phyloP scores from a whole-genome alignment of 2,888 invertebrate genomes.

The Papilio demoleus region DNA sequence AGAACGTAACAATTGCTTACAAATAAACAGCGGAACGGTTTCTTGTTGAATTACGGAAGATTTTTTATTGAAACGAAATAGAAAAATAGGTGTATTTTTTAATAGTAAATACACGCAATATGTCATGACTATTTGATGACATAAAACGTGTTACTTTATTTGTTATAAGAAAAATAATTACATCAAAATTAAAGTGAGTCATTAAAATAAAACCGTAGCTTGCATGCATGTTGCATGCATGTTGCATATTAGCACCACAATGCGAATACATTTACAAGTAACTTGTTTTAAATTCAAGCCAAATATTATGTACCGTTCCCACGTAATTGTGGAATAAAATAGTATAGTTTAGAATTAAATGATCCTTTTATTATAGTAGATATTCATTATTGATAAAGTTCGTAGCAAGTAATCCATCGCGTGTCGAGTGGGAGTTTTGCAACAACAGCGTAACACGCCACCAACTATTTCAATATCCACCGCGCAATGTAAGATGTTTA shows the following conservation, averaged over 20 bases:
- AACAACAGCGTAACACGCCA: slow-evolving; percentile 6
- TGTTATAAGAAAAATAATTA: neutral
- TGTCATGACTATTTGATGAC: neutral
- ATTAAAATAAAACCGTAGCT: too few relatives aligned
- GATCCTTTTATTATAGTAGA: neutral
- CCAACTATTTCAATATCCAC: slow-evolving; percentile 25
- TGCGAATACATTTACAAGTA: too few relatives aligned
- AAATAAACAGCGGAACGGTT: slow-evolving; percentile 15
- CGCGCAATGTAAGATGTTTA: slow-evolving; percentile 27
- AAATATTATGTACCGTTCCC: too few relatives aligned
- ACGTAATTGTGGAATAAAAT: too few relatives aligned
- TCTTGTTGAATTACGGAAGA: slow-evolving; percentile 5
- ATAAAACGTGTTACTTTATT: neutral
- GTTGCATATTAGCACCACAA: too few relatives aligned
- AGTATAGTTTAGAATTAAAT: too few relatives aligned
- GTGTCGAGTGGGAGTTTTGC: neutral
- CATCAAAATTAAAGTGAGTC: neutral
- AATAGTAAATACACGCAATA: neutral
- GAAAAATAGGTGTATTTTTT: neutral
- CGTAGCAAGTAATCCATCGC: slow-evolving; percentile 10
- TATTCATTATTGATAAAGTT: neutral
- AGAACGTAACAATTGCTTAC: slow-evolving; percentile 17
- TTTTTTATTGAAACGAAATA: neutral
- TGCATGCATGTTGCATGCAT: too few relatives aligned
- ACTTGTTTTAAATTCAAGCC: too few relatives aligned